Percentiles rank a stretch among this genome's conserved stretches.
These are phyloP conservation scores for Agrotis clavis DNA, from an alignment of 2,888 invertebrate species.

Conservation along the genomic window DNA sequence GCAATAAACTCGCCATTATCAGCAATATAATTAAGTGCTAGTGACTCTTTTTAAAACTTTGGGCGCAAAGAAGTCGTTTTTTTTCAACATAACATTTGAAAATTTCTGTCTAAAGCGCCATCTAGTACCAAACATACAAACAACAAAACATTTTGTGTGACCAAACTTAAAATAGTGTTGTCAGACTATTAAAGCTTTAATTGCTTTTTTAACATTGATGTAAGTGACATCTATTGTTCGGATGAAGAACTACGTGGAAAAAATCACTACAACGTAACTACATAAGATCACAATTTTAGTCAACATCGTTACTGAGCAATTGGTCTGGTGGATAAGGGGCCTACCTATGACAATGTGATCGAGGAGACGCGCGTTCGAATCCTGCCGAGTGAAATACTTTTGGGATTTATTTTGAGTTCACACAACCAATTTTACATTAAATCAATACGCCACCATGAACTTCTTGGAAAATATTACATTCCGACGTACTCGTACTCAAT, in stretches of 20 bases:
- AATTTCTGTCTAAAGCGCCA: neutral
- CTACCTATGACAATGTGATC: neutral
- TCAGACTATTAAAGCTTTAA: neutral
- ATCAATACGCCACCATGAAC: neutral
- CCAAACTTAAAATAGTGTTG: neutral
- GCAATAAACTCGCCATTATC: too few relatives aligned
- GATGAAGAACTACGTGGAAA: neutral
- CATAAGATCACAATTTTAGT: neutral
- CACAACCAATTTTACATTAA: neutral
- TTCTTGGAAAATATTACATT: slow-evolving; percentile 1
- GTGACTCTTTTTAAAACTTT: neutral
- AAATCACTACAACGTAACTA: neutral
- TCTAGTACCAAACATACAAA: neutral
- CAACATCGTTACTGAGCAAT: too few relatives aligned
- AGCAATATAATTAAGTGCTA: neutral
- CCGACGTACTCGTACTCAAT: neutral
- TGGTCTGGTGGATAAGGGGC: neutral
- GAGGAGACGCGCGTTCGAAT: neutral
- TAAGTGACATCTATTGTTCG: neutral
- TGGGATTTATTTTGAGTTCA: neutral
- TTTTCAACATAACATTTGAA: slow-evolving; percentile 1
- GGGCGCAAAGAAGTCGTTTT: neutral
- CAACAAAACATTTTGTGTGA: neutral
- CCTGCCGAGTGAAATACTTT: neutral
- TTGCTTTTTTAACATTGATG: neutral